phyloP scores from a whole-genome alignment of 2,888 invertebrate species.

The Trachelus stipa region DNA sequence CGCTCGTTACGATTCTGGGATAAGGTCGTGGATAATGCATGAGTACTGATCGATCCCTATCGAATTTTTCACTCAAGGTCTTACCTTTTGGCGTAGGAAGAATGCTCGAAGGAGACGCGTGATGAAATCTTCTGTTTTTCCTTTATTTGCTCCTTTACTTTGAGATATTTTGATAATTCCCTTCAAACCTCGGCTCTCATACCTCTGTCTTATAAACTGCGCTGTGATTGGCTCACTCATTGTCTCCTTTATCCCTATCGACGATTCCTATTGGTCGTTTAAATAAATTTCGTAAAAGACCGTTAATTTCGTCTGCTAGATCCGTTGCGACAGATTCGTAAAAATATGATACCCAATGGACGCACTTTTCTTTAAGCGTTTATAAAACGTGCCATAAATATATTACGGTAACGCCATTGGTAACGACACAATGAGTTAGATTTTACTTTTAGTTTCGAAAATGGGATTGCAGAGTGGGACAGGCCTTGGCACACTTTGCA shows the following conservation, averaged over 20 bases:
- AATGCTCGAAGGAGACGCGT: background rate
- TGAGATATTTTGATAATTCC: background rate
- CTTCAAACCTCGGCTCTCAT: background rate
- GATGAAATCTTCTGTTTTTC: background rate
- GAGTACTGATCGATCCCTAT: constrained; percentile 6
- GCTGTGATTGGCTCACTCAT: background rate
- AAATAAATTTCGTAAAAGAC: background rate
- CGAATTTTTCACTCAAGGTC: constrained; percentile 2
- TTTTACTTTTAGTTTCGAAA: constrained; percentile 68
- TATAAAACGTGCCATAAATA: constrained; percentile 33
- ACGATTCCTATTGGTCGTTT: background rate
- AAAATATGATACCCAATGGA: background rate
- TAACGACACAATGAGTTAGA: constrained; percentile 63
- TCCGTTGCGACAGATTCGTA: background rate
- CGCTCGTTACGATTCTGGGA: constrained; percentile 1
- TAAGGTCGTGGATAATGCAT: constrained; percentile 8
- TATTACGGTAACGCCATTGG: constrained; percentile 51
- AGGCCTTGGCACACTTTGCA: constrained; percentile 65
- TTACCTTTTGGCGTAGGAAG: background rate
- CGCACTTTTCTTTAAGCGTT: constrained; percentile 13
- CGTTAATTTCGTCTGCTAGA: background rate
- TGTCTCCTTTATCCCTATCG: background rate
- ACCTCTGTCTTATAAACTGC: background rate
- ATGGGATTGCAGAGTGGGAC: constrained; percentile 57
- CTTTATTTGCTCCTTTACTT: background rate